Evolutionary conservation across 2,888 invertebrate genomes (phyloP).

Genomic region (Hyposoter dolosus): DNA sequence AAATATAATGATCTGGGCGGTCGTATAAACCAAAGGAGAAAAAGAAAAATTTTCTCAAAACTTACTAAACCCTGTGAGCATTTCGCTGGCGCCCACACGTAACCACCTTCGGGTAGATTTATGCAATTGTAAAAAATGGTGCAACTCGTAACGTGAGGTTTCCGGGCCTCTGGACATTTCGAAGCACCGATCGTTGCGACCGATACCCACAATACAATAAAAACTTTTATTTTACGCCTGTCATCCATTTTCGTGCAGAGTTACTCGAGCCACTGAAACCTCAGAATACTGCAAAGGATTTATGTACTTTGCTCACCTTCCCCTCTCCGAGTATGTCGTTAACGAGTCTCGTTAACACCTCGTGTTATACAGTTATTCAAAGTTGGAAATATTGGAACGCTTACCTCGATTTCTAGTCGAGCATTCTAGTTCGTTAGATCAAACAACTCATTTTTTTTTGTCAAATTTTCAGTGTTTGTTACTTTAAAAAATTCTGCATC

Average conservation of each 20-base stretch:
- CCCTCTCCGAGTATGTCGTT: slow-evolving; percentile 21
- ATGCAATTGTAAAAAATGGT: slow-evolving; percentile 81
- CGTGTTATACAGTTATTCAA: slow-evolving; percentile 70
- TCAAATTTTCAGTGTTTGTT: not conserved
- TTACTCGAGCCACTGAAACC: slow-evolving; percentile 63
- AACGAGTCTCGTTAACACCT: slow-evolving; percentile 66
- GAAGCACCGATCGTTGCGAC: slow-evolving; percentile 68
- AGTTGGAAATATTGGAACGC: slow-evolving; percentile 31
- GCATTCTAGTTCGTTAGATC: too few relatives aligned
- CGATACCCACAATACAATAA: slow-evolving; percentile 39
- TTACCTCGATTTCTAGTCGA: slow-evolving; percentile 54
- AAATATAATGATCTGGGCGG: not conserved
- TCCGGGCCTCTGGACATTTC: slow-evolving; percentile 79
- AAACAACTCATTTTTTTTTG: too few relatives aligned
- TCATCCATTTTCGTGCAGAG: slow-evolving; percentile 56
- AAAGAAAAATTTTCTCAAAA: not conserved
- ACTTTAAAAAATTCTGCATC: not conserved
- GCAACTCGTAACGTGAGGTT: slow-evolving; percentile 80
- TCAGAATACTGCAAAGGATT: slow-evolving; percentile 65
- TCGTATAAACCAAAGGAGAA: not conserved
- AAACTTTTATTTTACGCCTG: slow-evolving; percentile 18
- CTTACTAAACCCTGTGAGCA: slow-evolving; percentile 81
- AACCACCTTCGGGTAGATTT: slow-evolving; percentile 78
- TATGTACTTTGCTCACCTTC: slow-evolving; percentile 76
- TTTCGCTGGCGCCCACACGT: slow-evolving; percentile 81